A percentile compares a stretch with the other conserved stretches of the same genome.
Conservation (phyloP, 2,113 vertebrate species). For the Aspidoscelis tigris region DNA sequence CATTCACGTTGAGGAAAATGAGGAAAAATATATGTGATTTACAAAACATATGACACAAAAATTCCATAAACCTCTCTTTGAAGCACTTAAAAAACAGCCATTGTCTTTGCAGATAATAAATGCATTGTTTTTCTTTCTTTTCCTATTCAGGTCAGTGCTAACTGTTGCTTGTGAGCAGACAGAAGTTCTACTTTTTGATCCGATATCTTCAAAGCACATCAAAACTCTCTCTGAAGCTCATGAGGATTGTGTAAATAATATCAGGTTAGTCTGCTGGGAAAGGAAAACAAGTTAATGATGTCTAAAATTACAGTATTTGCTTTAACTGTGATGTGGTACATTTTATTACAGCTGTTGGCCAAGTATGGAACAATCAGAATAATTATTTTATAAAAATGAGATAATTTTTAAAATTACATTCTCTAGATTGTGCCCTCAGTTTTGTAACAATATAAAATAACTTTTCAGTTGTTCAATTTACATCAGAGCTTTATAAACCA, state of each 20-base stretch:
- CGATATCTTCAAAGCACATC: constrained; percentile 96
- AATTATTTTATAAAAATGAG: too few species aligned
- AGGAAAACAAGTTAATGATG: not conserved
- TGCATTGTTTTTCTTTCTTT: not conserved
- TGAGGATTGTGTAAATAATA: constrained; percentile 98
- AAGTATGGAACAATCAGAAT: too few species aligned
- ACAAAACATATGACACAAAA: not conserved
- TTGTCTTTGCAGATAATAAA: not conserved
- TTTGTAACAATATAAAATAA: too few species aligned
- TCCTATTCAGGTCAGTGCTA: constrained; percentile 87
- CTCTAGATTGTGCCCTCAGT: too few species aligned
- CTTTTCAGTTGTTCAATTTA: too few species aligned
- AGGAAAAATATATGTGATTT: not conserved
- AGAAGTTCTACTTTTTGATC: constrained; percentile 96
- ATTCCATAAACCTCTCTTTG: not conserved
- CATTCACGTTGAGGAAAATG: not conserved
- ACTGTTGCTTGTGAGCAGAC: constrained; percentile 98
- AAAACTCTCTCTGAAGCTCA: constrained; percentile 97
- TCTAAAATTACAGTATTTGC: not conserved
- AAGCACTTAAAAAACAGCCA: not conserved
- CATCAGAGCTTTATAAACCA: too few species aligned
- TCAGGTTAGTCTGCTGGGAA: constrained; percentile 81
- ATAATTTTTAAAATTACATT: too few species aligned
- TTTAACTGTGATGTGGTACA: not conserved
- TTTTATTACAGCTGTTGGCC: too few species aligned